Conservation (phyloP, 2,113 vertebrate species). For the Reinhardtius hippoglossoides region DNA sequence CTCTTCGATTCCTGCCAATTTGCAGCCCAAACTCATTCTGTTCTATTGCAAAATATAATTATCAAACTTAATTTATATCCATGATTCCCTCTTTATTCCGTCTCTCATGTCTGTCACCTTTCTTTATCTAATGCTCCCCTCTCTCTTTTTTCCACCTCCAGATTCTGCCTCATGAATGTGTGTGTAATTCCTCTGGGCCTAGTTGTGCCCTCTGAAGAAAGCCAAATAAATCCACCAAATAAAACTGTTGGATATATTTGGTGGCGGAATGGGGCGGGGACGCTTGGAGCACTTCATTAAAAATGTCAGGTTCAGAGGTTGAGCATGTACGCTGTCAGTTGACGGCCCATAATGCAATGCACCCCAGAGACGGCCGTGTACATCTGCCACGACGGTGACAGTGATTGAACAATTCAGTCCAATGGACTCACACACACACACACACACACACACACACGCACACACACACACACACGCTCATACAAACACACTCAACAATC, state of each 20-base stretch:
- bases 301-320: neutral
- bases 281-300: slow-evolving; percentile 2
- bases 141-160: neutral
- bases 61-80: neutral
- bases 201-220: neutral
- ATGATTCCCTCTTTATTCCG: neutral
- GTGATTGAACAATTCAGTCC: neutral
- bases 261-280: neutral
- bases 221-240: neutral
- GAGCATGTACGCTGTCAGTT: neutral
- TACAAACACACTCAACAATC: neutral
- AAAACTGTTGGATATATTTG: neutral
- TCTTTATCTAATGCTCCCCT: neutral
- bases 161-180: neutral
- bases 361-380: neutral
- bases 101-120: neutral
- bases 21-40: neutral
- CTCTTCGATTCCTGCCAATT: neutral
- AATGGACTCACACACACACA: too few relatives aligned
- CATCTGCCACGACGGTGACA: neutral
- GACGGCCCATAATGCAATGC: neutral
- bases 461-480: neutral
- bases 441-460: too few relatives aligned
- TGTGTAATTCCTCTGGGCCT: neutral
- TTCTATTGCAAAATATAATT: neutral